Base-by-base conservation (phyloP, 2,888 invertebrate genomes). In the Drosophila diplacantha region DNA sequence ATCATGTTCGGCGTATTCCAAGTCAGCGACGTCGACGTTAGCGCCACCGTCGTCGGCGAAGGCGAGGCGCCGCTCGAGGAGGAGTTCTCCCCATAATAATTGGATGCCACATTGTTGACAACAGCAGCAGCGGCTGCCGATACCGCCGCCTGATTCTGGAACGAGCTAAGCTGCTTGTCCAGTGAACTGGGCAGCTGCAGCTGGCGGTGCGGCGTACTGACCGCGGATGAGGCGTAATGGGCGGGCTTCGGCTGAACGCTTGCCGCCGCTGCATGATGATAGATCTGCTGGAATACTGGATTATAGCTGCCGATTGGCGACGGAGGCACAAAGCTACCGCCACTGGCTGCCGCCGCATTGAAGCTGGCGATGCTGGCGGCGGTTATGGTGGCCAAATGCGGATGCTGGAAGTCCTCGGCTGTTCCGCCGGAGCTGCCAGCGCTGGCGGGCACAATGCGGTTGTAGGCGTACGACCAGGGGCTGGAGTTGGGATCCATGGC, bases 401-500 rank as follows among this genome's bases (percentile, higher is more conserved):
- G 92, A 89, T 92, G 92, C 88, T 93, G 91, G 88, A 92, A 90
- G 87, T 92, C 91, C 83, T 92, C 91, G 88, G 91, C 90, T 85
- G 92, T 90, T 87, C 93, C 90, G 41, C 80, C 76, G 87, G 92
- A 91, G 83, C 92, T 91, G 34, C 73, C 77, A 86, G 92, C 91
- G 76, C 92, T 92, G 82, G 93, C 90, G 87, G 92, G 92, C 57
- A 88, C 87, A 89, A 95, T 90, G 85, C 95, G 93, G 90, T 95
- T 95, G 91, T 95, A 95, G 81, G 94, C 93, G 87, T 93, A 93
- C 87, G 93, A 92, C 95, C 95, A 95, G 90, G 95, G 94, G 90
- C 94, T 94, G 89, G 94, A 94, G 73, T 87, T 88, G 88, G 95
- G 95, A 93, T 95, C 95, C 95, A 95, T 95, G 70, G 63, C 71